phyloP scores from a whole-genome alignment of 2,113 vertebrate genomes.

The Dicerorhinus sumatrensis region DNA sequence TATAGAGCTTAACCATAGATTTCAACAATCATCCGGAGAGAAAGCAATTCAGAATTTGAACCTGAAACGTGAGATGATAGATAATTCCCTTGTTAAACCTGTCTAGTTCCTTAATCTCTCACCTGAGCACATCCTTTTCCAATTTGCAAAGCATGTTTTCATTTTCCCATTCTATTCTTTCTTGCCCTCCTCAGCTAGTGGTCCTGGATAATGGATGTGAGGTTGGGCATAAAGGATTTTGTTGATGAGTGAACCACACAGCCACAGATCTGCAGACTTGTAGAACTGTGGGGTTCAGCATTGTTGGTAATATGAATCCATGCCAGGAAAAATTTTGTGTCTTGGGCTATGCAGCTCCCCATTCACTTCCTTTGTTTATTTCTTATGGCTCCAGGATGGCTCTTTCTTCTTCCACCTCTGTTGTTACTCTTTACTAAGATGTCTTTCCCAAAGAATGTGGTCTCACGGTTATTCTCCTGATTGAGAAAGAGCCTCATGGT shows the following conservation, averaged over 20 bases:
- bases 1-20: neutral
- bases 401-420: neutral
- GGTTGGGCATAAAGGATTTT: neutral
- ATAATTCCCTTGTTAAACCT: neutral
- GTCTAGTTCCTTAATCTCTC: neutral
- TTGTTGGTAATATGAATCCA: too few species aligned
- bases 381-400: neutral
- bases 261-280: neutral
- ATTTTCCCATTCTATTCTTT: neutral
- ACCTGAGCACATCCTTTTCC: neutral
- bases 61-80: neutral
- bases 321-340: neutral
- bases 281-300: accelerated
- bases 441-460: neutral
- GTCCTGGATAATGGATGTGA: neutral
- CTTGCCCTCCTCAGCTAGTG: neutral
- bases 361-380: neutral
- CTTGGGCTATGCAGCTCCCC: accelerated
- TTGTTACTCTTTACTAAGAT: neutral
- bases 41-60: neutral
- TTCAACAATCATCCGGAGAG: neutral
- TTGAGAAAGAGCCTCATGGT: neutral
- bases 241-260: neutral
- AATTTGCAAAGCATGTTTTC: neutral
- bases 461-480: neutral